phyloP scores from a whole-genome alignment of 1,140 invertebrate genomes.

The Reticulitermes speratus region DNA sequence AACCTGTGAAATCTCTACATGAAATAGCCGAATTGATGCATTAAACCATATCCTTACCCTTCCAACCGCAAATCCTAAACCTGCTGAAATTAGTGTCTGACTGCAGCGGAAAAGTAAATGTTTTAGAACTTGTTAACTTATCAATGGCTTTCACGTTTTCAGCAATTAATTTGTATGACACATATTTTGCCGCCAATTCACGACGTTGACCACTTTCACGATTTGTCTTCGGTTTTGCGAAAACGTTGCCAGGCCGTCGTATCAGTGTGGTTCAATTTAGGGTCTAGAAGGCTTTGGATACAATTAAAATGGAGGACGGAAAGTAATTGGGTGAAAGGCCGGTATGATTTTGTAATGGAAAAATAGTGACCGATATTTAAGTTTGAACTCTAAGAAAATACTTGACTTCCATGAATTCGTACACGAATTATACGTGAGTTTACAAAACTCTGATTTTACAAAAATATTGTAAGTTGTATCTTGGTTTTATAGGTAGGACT shows the following conservation, averaged over 20 bases:
- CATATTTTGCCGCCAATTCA: too few relatives aligned
- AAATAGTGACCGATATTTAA: constrained; percentile 16
- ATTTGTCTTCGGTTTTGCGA: background rate
- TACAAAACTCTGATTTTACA: background rate
- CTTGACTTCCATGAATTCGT: constrained; percentile 47
- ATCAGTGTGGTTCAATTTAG: background rate
- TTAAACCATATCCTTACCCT: too few relatives aligned
- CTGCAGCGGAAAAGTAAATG: too few relatives aligned
- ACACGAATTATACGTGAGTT: constrained; percentile 48
- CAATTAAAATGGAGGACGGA: constrained; percentile 16
- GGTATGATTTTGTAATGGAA: background rate
- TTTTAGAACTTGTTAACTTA: too few relatives aligned
- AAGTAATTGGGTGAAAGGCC: background rate
- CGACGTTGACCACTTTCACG: background rate
- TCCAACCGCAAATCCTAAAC: too few relatives aligned
- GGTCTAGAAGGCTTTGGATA: background rate
- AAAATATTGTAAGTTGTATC: background rate
- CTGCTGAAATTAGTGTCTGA: too few relatives aligned
- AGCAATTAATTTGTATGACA: too few relatives aligned
- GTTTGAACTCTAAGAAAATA: constrained; percentile 23
- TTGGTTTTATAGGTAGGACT: background rate
- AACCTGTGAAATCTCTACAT: too few relatives aligned
- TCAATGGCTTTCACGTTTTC: too few relatives aligned
- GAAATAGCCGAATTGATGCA: too few relatives aligned
- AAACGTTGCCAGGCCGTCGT: background rate